These are phyloP conservation scores for Patiria miniata DNA, from an alignment of 35 echinoderm and acorn worm species.

Conservation along the genomic window DNA sequence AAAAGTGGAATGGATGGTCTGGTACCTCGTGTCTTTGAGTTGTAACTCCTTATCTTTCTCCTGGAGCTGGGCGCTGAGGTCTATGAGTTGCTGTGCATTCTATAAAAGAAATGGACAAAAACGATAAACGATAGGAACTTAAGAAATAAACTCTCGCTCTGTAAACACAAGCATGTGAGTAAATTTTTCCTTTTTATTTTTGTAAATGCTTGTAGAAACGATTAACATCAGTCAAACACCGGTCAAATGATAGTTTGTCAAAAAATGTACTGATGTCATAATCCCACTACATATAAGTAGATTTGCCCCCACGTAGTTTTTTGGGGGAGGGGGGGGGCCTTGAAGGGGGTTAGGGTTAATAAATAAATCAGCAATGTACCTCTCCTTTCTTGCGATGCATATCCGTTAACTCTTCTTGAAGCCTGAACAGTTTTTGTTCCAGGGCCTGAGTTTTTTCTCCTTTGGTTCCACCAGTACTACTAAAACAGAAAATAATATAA, in stretches of 20 bases:
- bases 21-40: constrained; percentile 69
- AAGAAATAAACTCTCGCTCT: no score
- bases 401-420: constrained; percentile 86
- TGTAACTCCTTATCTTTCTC: constrained; percentile 69
- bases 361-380: constrained; percentile 30
- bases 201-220: no score
- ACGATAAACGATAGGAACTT: no score
- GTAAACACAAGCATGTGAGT: no score
- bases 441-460: constrained; percentile 39
- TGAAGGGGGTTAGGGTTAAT: neutral
- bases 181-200: no score
- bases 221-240: no score
- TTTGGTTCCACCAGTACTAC: constrained; percentile 1
- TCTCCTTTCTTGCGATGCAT: constrained; percentile 89
- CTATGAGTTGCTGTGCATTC: constrained; percentile 84
- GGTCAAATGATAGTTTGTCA: no score
- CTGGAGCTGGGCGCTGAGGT: constrained; percentile 60
- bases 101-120: neutral
- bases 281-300: neutral
- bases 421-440: constrained; percentile 76
- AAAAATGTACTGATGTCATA: no score
- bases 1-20: neutral
- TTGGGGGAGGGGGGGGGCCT: neutral
- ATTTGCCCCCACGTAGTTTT: neutral
- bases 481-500: neutral